Evolutionary conservation across 2,113 vertebrate genomes (phyloP).

Genomic region (Prionailurus viverrinus): DNA sequence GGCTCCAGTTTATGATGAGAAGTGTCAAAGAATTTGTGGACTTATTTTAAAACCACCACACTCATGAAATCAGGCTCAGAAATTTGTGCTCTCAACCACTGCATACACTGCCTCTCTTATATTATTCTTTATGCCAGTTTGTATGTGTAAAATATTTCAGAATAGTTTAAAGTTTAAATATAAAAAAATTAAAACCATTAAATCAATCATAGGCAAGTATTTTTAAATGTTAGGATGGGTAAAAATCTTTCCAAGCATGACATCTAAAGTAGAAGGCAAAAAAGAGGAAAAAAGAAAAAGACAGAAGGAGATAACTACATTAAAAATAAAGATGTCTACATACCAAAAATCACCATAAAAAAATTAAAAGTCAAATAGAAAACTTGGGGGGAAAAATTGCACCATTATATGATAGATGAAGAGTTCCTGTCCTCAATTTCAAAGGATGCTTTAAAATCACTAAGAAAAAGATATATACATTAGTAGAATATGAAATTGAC

Average conservation of each 20-base stretch:
- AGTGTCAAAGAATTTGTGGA: background rate
- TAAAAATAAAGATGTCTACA: background rate
- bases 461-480: background rate
- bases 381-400: background rate
- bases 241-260: background rate
- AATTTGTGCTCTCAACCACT: background rate
- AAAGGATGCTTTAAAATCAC: constrained; percentile 2
- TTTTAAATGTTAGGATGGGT: background rate
- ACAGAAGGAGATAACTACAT: background rate
- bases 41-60: constrained; percentile 37
- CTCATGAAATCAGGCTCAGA: background rate
- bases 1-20: background rate
- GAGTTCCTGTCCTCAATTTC: background rate
- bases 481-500: background rate
- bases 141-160: constrained; percentile 4
- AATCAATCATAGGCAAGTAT: background rate
- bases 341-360: background rate
- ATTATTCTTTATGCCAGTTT: background rate
- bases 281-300: background rate
- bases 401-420: background rate
- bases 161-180: constrained; percentile 22
- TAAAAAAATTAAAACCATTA: constrained; percentile 44
- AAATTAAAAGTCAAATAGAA: constrained; percentile 36
- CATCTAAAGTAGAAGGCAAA: background rate
- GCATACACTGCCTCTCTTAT: background rate